Conservation (phyloP, 2,797 vertebrate genomes). For the Enteromius radiatus region DNA sequence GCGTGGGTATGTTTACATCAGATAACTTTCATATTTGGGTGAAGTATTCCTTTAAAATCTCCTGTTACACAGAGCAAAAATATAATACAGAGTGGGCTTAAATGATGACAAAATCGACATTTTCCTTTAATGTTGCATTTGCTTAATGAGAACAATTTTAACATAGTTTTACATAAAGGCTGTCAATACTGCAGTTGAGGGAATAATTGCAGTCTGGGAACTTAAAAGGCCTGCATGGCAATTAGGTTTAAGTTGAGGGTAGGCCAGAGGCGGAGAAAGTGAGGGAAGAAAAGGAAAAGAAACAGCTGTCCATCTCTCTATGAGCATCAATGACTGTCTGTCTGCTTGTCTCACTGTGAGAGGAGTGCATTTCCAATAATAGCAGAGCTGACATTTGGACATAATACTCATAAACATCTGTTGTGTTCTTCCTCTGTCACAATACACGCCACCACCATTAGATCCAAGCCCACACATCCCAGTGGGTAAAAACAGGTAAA, state of each 20-base stretch:
- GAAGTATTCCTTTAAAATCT: background rate
- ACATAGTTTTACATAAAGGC: background rate
- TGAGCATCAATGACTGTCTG: constrained; percentile 1
- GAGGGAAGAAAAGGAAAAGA: background rate
- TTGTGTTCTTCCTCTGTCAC: constrained; percentile 27
- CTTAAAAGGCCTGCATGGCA: constrained; percentile 10
- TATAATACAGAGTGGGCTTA: background rate
- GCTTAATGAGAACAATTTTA: background rate
- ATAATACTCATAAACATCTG: constrained; percentile 30
- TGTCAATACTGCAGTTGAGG: background rate
- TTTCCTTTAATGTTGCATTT: background rate
- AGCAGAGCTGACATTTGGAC: background rate
- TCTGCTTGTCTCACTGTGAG: background rate
- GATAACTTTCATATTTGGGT: background rate
- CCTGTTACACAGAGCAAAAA: background rate
- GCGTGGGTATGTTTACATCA: background rate
- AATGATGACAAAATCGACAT: background rate
- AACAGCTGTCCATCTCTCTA: constrained; percentile 17
- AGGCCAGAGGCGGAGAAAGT: background rate
- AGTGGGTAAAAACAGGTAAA: constrained; percentile 10
- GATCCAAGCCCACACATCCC: background rate
- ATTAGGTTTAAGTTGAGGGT: background rate
- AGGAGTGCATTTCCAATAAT: constrained; percentile 25
- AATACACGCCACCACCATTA: constrained; percentile 4
- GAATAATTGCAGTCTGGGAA: constrained; percentile 1